phyloP scores from a whole-genome alignment of 2,888 invertebrate species.

The Xanthia icteritia region DNA sequence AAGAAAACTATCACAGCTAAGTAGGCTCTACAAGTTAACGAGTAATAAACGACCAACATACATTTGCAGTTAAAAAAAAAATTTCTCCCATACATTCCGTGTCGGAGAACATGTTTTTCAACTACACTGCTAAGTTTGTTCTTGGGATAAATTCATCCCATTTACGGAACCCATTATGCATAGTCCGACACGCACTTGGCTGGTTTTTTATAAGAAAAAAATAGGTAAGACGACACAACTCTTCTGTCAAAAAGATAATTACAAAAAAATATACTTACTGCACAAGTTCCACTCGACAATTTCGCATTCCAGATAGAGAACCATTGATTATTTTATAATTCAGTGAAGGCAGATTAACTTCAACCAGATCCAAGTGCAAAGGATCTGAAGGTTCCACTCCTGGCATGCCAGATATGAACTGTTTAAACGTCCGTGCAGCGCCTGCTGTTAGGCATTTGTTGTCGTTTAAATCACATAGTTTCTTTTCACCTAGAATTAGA shows the following conservation, averaged over 20 bases:
- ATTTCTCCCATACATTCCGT: too few species aligned
- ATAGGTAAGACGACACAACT: neutral
- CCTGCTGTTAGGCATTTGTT: conserved; percentile 15
- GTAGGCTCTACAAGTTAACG: too few species aligned
- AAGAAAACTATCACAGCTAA: too few species aligned
- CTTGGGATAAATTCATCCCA: too few species aligned
- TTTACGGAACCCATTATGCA: too few species aligned
- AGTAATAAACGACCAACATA: too few species aligned
- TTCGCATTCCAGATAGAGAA: conserved; percentile 21
- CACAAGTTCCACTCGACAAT: conserved; percentile 29
- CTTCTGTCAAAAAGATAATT: neutral
- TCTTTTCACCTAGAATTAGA: conserved; percentile 11
- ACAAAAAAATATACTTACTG: conserved; percentile 21
- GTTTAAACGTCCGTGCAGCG: neutral
- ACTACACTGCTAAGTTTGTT: too few species aligned
- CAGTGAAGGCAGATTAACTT: conserved; percentile 5
- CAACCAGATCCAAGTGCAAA: conserved; percentile 1
- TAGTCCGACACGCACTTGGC: too few species aligned
- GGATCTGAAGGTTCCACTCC: conserved; percentile 37
- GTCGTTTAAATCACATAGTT: conserved; percentile 20
- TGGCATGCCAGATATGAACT: conserved; percentile 12
- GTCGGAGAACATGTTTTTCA: too few species aligned
- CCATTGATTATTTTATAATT: conserved; percentile 21
- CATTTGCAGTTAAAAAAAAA: too few species aligned
- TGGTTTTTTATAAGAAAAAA: neutral